These are phyloP conservation scores for Apocrypta bakeri DNA, from an alignment of 1,140 invertebrate species.

Conservation along the genomic window DNA sequence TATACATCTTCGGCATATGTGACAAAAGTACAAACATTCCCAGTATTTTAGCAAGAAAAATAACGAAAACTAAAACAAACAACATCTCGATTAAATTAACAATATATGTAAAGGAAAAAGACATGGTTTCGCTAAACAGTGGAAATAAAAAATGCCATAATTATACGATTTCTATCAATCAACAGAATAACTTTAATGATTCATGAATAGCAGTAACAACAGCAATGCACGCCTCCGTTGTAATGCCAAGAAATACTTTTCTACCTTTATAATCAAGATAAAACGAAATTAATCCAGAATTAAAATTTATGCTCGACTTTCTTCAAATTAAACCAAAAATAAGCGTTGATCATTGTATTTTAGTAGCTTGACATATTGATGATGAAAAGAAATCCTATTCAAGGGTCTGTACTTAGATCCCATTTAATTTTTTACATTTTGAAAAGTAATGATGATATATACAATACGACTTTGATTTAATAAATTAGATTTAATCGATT, in stretches of 20 bases:
- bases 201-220: background rate
- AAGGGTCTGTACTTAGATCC: background rate
- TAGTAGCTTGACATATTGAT: background rate
- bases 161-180: background rate
- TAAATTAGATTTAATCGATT: too few species aligned
- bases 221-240: background rate
- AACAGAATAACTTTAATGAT: background rate
- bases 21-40: constrained; percentile 46
- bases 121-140: background rate
- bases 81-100: background rate
- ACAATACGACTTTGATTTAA: too few species aligned
- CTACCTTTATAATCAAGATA: constrained; percentile 33
- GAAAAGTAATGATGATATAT: background rate
- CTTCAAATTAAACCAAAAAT: background rate
- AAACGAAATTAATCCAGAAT: background rate
- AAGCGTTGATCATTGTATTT: background rate
- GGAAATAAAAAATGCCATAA: background rate
- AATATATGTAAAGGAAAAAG: background rate
- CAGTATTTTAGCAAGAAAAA: constrained; percentile 30
- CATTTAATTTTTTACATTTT: background rate
- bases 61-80: background rate
- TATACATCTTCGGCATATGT: constrained; percentile 12
- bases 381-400: background rate
- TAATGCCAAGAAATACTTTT: constrained; percentile 29
- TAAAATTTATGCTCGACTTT: background rate